phyloP scores from a whole-genome alignment of 2,113 vertebrate genomes.

The Seriola quinqueradiata region DNA sequence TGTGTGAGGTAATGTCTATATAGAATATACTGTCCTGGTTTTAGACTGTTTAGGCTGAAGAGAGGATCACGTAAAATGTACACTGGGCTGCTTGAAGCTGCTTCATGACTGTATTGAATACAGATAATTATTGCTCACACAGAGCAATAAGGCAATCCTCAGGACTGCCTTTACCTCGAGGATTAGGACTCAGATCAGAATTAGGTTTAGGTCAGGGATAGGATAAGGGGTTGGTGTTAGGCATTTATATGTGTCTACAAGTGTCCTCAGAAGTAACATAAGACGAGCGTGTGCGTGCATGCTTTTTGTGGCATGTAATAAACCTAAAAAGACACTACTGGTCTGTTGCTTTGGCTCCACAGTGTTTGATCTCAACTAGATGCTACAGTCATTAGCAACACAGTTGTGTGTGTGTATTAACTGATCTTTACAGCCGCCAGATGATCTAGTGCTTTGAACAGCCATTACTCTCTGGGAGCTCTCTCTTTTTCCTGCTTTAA shows the following conservation, averaged over 20 bases:
- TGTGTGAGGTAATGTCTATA: background rate
- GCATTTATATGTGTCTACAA: no score
- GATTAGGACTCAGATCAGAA: no score
- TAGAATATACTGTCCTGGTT: background rate
- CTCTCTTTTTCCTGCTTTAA: background rate
- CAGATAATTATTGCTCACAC: slow-evolving; percentile 43
- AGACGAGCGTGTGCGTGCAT: slow-evolving; percentile 4
- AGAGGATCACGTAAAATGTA: background rate
- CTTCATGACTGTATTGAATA: slow-evolving; percentile 8
- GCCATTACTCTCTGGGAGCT: slow-evolving; percentile 1
- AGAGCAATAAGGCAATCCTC: slow-evolving; percentile 25
- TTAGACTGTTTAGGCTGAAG: background rate
- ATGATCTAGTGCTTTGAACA: slow-evolving; percentile 52
- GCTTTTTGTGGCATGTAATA: slow-evolving; percentile 40
- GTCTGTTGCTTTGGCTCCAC: slow-evolving; percentile 50
- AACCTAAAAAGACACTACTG: slow-evolving; percentile 53
- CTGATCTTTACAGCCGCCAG: slow-evolving; percentile 39
- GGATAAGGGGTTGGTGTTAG: no score
- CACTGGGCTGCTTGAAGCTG: background rate
- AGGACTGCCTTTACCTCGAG: slow-evolving; percentile 26
- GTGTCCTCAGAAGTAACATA: no score
- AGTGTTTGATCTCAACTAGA: slow-evolving; percentile 64
- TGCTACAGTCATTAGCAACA: slow-evolving; percentile 50
- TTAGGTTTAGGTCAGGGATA: no score
- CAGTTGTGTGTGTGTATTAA: slow-evolving; percentile 31